phyloP scores from a whole-genome alignment of 1,140 invertebrate genomes.

The Wiebesia pumilae region DNA sequence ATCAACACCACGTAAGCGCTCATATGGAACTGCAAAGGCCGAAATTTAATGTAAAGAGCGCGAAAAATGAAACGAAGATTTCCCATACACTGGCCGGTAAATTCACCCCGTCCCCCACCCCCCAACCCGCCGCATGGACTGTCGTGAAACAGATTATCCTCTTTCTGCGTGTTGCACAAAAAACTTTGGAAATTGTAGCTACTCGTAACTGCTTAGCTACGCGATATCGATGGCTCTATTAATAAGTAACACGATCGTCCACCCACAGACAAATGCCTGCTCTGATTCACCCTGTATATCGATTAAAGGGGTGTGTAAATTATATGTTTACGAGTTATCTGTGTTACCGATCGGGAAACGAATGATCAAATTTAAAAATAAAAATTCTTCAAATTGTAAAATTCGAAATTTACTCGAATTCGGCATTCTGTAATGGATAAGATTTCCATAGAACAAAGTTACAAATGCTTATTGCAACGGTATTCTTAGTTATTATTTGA shows the following conservation, averaged over 20 bases:
- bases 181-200: too few species aligned
- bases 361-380: not conserved
- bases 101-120: not conserved
- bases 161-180: too few species aligned
- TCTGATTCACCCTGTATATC: too few species aligned
- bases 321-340: too few species aligned
- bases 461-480: not conserved
- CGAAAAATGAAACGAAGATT: constrained; percentile 26
- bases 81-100: not conserved
- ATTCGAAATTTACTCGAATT: too few species aligned
- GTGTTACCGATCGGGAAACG: too few species aligned
- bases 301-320: not conserved
- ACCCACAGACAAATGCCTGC: too few species aligned
- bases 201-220: too few species aligned
- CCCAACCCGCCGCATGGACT: not conserved
- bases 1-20: accelerated
- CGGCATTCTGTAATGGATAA: too few species aligned
- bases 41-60: not conserved
- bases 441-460: too few species aligned
- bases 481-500: not conserved
- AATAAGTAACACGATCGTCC: constrained; percentile 30
- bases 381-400: not conserved
- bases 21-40: not conserved
- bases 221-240: constrained; percentile 26
- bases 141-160: too few species aligned